A percentile compares a stretch with the other conserved stretches of the same genome.
phyloP scores from a whole-genome alignment of 2,113 vertebrate species.

The Hypanus sabinus region DNA sequence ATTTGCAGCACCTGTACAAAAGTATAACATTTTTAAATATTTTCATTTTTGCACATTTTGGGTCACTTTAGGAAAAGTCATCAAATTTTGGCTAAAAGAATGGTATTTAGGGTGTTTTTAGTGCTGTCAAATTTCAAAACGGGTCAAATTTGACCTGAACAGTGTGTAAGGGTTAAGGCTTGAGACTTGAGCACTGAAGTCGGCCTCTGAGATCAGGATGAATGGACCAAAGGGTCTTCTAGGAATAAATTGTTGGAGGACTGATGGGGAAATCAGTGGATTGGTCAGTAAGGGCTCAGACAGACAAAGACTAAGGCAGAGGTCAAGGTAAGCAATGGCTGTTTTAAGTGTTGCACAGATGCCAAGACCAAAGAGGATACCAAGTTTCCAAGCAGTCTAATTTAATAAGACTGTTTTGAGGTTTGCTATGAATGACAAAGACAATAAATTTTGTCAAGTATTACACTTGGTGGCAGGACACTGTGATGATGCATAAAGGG shows the following conservation, averaged over 20 bases:
- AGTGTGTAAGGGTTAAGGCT: too few relatives aligned
- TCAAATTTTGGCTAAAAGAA: too few relatives aligned
- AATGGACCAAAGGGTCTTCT: background rate
- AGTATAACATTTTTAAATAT: too few relatives aligned
- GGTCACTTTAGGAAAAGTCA: too few relatives aligned
- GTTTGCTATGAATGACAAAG: background rate
- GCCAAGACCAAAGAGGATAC: background rate
- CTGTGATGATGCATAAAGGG: too few relatives aligned
- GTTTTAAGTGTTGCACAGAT: too few relatives aligned
- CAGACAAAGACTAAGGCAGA: background rate
- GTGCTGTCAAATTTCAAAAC: too few relatives aligned
- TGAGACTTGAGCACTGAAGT: background rate
- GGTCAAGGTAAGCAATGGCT: background rate
- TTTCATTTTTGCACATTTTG: too few relatives aligned
- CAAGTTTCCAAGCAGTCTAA: background rate
- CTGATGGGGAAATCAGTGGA: background rate
- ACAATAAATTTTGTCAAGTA: background rate
- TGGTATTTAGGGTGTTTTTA: too few relatives aligned
- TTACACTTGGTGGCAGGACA: too few relatives aligned
- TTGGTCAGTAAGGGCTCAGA: background rate
- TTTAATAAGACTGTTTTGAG: background rate
- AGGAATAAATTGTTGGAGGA: background rate
- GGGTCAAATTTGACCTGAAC: too few relatives aligned
- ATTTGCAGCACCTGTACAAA: too few relatives aligned
- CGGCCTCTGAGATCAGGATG: background rate